Evolutionary conservation across 1,140 invertebrate species (phyloP).

Genomic region (Drosophila sucinea): DNA sequence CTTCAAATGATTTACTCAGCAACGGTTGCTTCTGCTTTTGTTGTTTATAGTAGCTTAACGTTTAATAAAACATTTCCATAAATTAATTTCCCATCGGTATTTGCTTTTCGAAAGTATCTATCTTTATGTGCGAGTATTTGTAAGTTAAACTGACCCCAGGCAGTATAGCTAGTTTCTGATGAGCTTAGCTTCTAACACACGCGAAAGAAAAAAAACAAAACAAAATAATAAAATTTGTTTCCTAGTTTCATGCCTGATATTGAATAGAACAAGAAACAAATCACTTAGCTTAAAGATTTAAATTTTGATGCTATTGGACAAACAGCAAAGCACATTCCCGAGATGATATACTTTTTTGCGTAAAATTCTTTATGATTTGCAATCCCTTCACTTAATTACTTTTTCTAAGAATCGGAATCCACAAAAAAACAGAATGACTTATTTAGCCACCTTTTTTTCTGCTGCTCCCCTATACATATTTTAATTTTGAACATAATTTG

Average conservation of each 20-base stretch:
- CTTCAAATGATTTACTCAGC: constrained; percentile 71
- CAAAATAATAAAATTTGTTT: constrained; percentile 49
- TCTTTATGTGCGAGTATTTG: not conserved
- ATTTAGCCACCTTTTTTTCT: too few relatives aligned
- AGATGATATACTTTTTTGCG: too few relatives aligned
- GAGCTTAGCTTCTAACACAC: constrained; percentile 39
- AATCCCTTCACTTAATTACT: too few relatives aligned
- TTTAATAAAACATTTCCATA: constrained; percentile 61
- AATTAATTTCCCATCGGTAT: constrained; percentile 41
- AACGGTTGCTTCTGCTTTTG: constrained; percentile 31
- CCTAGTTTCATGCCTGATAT: constrained; percentile 41
- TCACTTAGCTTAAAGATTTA: not conserved
- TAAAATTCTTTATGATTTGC: too few relatives aligned
- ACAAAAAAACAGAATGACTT: too few relatives aligned
- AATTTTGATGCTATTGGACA: constrained; percentile 14
- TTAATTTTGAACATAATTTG: too few relatives aligned
- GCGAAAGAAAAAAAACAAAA: constrained; percentile 35
- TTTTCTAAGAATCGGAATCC: too few relatives aligned
- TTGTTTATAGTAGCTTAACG: constrained; percentile 51
- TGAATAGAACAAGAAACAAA: constrained; percentile 11
- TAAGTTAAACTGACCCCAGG: constrained; percentile 45
- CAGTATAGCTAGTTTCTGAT: constrained; percentile 31
- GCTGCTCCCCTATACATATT: too few relatives aligned
- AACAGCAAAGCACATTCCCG: not conserved
- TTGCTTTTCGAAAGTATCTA: constrained; percentile 47